Percentiles rank a stretch among this genome's conserved stretches.
These are phyloP conservation scores for Siniperca obscura DNA, from an alignment of 2,797 vertebrate species.

Conservation along the genomic window DNA sequence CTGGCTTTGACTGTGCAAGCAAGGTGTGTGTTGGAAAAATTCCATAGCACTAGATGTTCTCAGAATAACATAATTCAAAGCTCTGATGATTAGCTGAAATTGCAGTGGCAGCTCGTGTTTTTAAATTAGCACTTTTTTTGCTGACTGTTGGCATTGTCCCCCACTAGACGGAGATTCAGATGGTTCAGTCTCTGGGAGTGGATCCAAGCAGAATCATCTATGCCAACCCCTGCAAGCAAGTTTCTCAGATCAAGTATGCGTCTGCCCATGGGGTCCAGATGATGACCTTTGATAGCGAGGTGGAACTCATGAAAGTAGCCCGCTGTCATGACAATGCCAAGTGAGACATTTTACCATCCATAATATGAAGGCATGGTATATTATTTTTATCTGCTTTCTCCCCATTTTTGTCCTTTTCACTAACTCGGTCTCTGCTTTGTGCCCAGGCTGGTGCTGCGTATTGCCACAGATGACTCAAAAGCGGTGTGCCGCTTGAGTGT, in stretches of 20 bases:
- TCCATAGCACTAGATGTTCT: background rate
- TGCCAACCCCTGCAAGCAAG: conserved; percentile 98
- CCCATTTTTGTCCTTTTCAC: background rate
- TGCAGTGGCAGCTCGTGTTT: conserved; percentile 8
- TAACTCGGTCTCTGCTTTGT: conserved; percentile 7
- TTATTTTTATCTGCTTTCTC: background rate
- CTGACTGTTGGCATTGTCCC: conserved; percentile 41
- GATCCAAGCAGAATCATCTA: conserved; percentile 95
- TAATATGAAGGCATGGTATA: background rate
- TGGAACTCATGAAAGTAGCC: conserved; percentile 96
- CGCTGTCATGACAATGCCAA: conserved; percentile 94
- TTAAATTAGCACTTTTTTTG: conserved; percentile 11
- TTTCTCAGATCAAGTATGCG: conserved; percentile 98
- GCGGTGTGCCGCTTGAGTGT: conserved; percentile 95
- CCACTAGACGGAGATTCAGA: conserved; percentile 93
- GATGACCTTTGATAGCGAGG: conserved; percentile 99
- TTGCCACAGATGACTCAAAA: conserved; percentile 97
- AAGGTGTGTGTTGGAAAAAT: conserved; percentile 86
- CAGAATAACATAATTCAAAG: conserved; percentile 4
- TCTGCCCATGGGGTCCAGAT: conserved; percentile 94
- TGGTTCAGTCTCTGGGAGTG: conserved; percentile 94
- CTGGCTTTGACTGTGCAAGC: conserved; percentile 98
- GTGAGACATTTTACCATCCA: conserved; percentile 81
- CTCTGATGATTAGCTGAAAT: conserved; percentile 17
- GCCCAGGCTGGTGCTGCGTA: conserved; percentile 93